phyloP scores from a whole-genome alignment of 1,140 invertebrate genomes.

The Lucilia cuprina region DNA sequence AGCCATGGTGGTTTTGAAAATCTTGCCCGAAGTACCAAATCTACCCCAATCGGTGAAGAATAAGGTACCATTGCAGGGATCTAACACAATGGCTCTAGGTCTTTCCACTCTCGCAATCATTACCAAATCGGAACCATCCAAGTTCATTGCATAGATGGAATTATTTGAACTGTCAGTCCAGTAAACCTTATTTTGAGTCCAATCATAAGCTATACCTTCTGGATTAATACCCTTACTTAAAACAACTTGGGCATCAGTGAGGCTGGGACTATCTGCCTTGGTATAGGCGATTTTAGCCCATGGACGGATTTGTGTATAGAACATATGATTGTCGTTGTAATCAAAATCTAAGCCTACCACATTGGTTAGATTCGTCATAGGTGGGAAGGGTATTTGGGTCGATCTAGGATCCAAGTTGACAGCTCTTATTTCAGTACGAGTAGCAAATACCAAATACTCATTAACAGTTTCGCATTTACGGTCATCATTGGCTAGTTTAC shows the following conservation, averaged over 20 bases:
- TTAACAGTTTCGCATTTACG: slow-evolving; percentile 81
- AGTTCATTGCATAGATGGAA: slow-evolving; percentile 94
- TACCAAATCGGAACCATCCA: slow-evolving; percentile 86
- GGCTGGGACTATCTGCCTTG: slow-evolving; percentile 71
- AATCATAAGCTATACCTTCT: slow-evolving; percentile 96
- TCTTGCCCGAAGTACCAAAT: slow-evolving; percentile 91
- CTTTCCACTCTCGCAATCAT: slow-evolving; percentile 93
- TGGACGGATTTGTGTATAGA: slow-evolving; percentile 92
- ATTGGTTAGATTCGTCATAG: slow-evolving; percentile 90
- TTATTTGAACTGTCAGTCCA: slow-evolving; percentile 96
- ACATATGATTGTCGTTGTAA: slow-evolving; percentile 83
- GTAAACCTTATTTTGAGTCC: slow-evolving; percentile 96
- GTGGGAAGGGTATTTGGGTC: slow-evolving; percentile 83
- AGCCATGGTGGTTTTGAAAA: slow-evolving; percentile 95
- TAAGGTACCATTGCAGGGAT: slow-evolving; percentile 93
- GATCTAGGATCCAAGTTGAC: slow-evolving; percentile 83
- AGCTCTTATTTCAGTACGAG: slow-evolving; percentile 87
- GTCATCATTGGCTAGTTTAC: slow-evolving; percentile 70
- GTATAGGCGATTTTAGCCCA: slow-evolving; percentile 87
- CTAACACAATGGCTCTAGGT: slow-evolving; percentile 93
- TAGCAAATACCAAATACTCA: slow-evolving; percentile 91
- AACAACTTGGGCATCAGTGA: slow-evolving; percentile 73
- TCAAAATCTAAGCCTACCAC: slow-evolving; percentile 98
- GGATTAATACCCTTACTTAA: slow-evolving; percentile 87
- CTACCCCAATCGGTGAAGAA: slow-evolving; percentile 95